These are phyloP conservation scores for Mallateleia sp. DNA, from an alignment of 2,888 invertebrate genomes.

Conservation along the genomic window DNA sequence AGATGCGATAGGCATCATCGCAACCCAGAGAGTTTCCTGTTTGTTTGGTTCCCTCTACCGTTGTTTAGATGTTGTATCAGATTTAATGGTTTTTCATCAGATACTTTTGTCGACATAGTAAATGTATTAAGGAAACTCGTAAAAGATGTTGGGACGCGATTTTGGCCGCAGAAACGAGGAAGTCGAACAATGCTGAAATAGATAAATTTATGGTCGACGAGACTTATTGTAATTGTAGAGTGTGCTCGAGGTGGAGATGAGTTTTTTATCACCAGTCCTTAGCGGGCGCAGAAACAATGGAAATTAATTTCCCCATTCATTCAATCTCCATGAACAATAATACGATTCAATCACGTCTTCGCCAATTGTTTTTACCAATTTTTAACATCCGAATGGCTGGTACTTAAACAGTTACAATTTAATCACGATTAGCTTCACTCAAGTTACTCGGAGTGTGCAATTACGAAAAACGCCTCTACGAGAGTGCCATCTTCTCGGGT, in stretches of 20 bases:
- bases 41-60: conserved; percentile 48
- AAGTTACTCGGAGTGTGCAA: too few relatives aligned
- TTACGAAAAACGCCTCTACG: too few relatives aligned
- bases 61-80: conserved; percentile 56
- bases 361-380: too few relatives aligned
- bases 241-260: background rate
- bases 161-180: conserved; percentile 39
- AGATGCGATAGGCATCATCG: conserved; percentile 54
- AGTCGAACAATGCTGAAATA: conserved; percentile 15
- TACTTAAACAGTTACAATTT: too few relatives aligned
- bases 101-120: conserved; percentile 56
- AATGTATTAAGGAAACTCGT: conserved; percentile 49
- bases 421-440: too few relatives aligned
- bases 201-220: background rate
- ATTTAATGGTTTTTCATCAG: conserved; percentile 66
- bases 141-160: conserved; percentile 46
- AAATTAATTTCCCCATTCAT: too few relatives aligned
- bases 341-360: too few relatives aligned
- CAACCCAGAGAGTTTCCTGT: conserved; percentile 42
- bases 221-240: background rate
- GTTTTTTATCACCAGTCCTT: background rate
- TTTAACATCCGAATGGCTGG: too few relatives aligned
- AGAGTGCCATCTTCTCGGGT: too few relatives aligned
- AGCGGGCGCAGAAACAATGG: background rate
- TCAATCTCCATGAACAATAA: too few relatives aligned